A percentile compares a stretch with the other conserved stretches of the same genome.
These are phyloP conservation scores for Hyposoter dolosus DNA, from an alignment of 2,888 invertebrate species.

Conservation along the genomic window DNA sequence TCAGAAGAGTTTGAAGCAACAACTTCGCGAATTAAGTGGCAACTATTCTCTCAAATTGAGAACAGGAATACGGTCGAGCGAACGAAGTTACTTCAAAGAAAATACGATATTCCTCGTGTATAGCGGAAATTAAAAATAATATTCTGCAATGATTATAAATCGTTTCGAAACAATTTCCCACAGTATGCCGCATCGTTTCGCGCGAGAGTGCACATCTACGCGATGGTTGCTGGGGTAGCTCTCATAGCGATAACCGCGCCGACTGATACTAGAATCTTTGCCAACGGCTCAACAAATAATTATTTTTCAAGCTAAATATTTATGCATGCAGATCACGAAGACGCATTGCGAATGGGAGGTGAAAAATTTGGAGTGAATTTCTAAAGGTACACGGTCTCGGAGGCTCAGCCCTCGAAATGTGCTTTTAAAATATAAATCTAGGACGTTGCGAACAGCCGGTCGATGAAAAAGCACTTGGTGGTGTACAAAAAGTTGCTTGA, in stretches of 20 bases:
- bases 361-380: not conserved
- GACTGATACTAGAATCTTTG: not conserved
- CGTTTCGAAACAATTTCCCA: not conserved
- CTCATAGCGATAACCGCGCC: not conserved
- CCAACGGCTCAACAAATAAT: not conserved
- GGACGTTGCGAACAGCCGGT: slow-evolving; percentile 11
- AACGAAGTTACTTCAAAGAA: not conserved
- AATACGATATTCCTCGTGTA: not conserved
- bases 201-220: too few species aligned
- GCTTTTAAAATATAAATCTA: slow-evolving; percentile 13
- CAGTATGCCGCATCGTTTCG: too few species aligned
- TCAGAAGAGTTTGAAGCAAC: not conserved
- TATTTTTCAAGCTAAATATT: not conserved
- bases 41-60: not conserved
- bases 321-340: not conserved
- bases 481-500: slow-evolving; percentile 14
- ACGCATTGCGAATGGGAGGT: slow-evolving; percentile 18
- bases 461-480: slow-evolving; percentile 26
- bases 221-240: not conserved
- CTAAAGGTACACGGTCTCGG: not conserved
- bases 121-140: not conserved
- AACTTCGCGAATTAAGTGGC: not conserved
- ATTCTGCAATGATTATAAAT: not conserved
- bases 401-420: not conserved
- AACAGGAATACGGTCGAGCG: not conserved